Evolutionary conservation across 2,888 invertebrate genomes (phyloP), one percentile per base, ranked within the genome.

Genomic region (Gymnocheta viridis): DNA sequence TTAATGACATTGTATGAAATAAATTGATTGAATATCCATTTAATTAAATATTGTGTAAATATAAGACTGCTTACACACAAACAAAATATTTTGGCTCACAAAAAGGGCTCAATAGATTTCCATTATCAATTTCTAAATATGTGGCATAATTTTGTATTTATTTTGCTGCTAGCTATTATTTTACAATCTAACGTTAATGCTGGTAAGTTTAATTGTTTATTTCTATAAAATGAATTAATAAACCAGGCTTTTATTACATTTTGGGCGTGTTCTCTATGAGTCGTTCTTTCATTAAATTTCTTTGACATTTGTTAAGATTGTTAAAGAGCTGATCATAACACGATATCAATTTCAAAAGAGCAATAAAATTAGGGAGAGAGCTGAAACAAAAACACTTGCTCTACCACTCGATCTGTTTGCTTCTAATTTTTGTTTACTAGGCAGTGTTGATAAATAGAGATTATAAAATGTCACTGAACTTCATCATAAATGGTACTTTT

Each of bases 241-340:
- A 78, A 54, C 60, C 22, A 67, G 60, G 69, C 60, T 81, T n/a
- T n/a, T 56, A 77, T 60, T 73, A 32, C 7, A 41, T 66, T 67
- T 84, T 58, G 84, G 84, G 84, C 84, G 84, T 84, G 81, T 81
- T 49, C 83, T 60, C 54, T 56, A 73, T 73, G 72, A 73, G 35
- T 81, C 67, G 67, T 80, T 82, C 66, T n/a, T 72, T 78, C 10
- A 51, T 58, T 29, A n/a, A 49, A 24, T 69, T 64, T 62, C 44
- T 77, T 82, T 76, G 74, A 70, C 64, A 80, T 49, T 77, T 80
- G n/a, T 19, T 22, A 32, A 72, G 19, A 24, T 19, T 4, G 24
- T 64, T 22, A 64, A n/a, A 69, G 69, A 81, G 77, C 38, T 12
- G 27, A 32, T 62, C 27, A 0, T 19, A 32, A 70, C 27, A 38